phyloP scores from a whole-genome alignment of 2,113 vertebrate genomes.

The Bambusicola thoracicus region DNA sequence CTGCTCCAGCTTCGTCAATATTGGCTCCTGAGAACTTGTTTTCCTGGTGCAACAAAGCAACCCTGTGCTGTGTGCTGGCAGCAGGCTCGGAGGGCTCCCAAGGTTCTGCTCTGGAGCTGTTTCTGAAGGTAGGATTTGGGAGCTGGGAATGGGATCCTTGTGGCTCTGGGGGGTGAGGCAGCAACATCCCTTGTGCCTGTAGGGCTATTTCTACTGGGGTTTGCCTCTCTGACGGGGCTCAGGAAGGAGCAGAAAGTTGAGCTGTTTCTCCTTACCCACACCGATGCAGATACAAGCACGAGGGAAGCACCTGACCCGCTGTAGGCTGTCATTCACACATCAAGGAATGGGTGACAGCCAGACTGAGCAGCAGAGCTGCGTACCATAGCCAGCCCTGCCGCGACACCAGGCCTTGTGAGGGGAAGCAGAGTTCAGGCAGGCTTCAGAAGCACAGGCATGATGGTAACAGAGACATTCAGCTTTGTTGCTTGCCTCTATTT shows the following conservation, averaged over 20 bases:
- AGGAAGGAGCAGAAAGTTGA: not conserved
- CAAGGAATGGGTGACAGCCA: not conserved
- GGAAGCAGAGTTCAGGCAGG: not conserved
- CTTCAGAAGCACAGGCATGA: no score
- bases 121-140: not conserved
- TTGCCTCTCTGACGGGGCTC: not conserved
- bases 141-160: not conserved
- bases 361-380: not conserved
- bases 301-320: not conserved
- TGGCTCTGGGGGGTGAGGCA: not conserved
- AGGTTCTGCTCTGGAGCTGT: not conserved
- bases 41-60: not conserved
- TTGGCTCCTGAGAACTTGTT: not conserved
- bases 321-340: not conserved
- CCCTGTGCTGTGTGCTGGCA: not conserved
- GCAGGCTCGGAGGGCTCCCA: not conserved
- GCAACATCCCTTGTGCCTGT: not conserved
- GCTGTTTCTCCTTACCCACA: not conserved
- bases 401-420: not conserved
- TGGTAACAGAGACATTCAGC: not conserved
- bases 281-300: fast-evolving
- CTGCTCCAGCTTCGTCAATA: not conserved
- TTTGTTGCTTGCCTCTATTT: not conserved
- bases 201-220: not conserved
- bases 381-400: no score